A percentile compares a stretch with the other conserved stretches of the same genome.
phyloP scores from a whole-genome alignment of 1,140 invertebrate genomes.

The Brachionus koreanus region DNA sequence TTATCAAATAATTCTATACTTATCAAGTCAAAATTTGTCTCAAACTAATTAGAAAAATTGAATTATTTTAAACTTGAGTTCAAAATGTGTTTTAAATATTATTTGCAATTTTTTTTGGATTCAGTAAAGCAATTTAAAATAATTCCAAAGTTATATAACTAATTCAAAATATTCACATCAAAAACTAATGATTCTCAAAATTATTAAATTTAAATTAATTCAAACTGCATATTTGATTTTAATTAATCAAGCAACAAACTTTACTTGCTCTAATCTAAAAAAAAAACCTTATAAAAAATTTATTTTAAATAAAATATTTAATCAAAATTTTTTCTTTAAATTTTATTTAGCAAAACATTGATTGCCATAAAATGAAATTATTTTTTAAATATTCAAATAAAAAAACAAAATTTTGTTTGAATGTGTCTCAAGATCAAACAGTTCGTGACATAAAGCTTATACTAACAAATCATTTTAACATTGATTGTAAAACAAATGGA shows the following conservation, averaged over 20 bases:
- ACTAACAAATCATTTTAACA: not conserved
- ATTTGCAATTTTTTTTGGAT: too few species aligned
- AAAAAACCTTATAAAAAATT: not conserved
- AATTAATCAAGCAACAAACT: not conserved
- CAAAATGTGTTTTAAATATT: too few species aligned
- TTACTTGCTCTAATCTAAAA: not conserved
- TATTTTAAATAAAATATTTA: not conserved
- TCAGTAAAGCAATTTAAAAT: too few species aligned
- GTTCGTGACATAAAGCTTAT: not conserved
- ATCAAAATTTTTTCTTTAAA: not conserved
- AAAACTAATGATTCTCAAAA: too few species aligned
- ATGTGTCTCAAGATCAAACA: not conserved
- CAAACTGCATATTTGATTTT: not conserved
- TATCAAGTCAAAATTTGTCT: too few species aligned
- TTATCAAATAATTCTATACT: too few species aligned
- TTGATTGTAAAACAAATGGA: not conserved
- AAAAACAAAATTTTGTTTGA: not conserved
- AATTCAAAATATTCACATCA: too few species aligned
- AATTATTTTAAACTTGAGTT: too few species aligned
- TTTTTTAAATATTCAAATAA: constrained; percentile 1
- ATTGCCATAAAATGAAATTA: constrained; percentile 24
- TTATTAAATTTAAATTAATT: too few species aligned
- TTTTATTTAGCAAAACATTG: not conserved
- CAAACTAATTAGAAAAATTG: too few species aligned
- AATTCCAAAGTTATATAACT: too few species aligned